Evolutionary conservation across 2,797 vertebrate genomes (phyloP).

Genomic region (Crenichthys baileyi): DNA sequence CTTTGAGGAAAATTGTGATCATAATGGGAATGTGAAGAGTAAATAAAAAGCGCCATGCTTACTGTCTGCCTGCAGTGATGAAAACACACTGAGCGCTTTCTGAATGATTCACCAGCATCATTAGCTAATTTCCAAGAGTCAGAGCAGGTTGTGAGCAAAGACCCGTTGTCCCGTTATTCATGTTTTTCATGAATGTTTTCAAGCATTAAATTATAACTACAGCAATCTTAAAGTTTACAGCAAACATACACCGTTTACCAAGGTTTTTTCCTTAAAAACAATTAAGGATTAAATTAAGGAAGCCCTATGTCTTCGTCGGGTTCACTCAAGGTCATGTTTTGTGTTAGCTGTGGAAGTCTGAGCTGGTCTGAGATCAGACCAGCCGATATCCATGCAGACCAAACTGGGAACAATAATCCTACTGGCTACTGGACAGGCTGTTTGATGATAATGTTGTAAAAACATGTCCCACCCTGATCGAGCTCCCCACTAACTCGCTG

Average conservation of each 20-base stretch:
- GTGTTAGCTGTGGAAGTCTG: constrained; percentile 23
- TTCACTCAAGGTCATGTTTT: constrained; percentile 30
- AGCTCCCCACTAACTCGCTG: constrained; percentile 38
- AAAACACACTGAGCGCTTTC: constrained; percentile 11
- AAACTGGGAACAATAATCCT: constrained; percentile 64
- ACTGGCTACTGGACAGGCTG: constrained; percentile 62
- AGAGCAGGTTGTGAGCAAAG: constrained; percentile 6
- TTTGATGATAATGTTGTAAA: constrained; percentile 66
- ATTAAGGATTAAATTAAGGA: neutral
- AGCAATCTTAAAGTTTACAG: neutral
- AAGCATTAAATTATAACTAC: neutral
- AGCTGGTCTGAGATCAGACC: constrained; percentile 51
- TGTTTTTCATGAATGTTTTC: constrained; percentile 1
- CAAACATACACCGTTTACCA: neutral
- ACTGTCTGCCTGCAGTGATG: constrained; percentile 3
- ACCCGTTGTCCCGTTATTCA: constrained; percentile 6
- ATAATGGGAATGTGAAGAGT: constrained; percentile 29
- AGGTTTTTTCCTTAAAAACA: neutral
- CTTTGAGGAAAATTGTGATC: constrained; percentile 16
- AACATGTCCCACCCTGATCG: constrained; percentile 66
- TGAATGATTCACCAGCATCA: constrained; percentile 17
- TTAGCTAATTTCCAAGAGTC: constrained; percentile 17
- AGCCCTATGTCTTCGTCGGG: neutral
- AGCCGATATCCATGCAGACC: constrained; percentile 44
- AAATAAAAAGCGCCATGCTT: constrained; percentile 17